phyloP scores from a whole-genome alignment of 2,113 vertebrate genomes.

The Prolemur simus region DNA sequence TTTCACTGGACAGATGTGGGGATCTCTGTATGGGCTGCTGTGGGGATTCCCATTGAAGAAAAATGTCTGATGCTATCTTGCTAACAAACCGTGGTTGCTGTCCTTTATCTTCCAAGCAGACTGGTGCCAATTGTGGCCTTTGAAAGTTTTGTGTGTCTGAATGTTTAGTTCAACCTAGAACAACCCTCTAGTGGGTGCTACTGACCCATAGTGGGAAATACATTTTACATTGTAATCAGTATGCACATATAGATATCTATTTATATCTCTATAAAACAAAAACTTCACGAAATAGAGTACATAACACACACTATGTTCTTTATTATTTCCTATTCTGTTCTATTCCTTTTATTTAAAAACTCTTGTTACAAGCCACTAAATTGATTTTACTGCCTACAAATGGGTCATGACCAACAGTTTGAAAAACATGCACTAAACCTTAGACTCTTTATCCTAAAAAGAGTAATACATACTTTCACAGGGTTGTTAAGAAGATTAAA shows the following conservation, averaged over 20 bases:
- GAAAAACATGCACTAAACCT: conserved; percentile 32
- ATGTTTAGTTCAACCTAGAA: not conserved
- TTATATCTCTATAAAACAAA: not conserved
- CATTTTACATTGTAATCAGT: not conserved
- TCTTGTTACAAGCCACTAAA: not conserved
- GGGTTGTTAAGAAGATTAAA: not conserved
- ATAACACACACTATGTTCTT: not conserved
- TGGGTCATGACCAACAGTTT: not conserved
- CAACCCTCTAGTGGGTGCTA: not conserved
- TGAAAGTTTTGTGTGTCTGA: not conserved
- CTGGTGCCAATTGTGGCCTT: not conserved
- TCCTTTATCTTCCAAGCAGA: not conserved
- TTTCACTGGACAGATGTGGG: not conserved
- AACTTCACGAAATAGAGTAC: not conserved
- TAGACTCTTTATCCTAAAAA: conserved; percentile 30
- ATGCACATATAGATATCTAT: not conserved
- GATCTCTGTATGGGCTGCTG: not conserved
- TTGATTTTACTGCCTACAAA: not conserved
- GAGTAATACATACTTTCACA: not conserved
- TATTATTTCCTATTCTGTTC: not conserved
- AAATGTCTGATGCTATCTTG: not conserved
- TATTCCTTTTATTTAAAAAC: conserved; percentile 39
- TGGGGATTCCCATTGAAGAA: not conserved
- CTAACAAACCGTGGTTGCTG: not conserved
- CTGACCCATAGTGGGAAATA: not conserved